phyloP scores from a whole-genome alignment of 2,888 invertebrate species.

The Epiblema foenella region DNA sequence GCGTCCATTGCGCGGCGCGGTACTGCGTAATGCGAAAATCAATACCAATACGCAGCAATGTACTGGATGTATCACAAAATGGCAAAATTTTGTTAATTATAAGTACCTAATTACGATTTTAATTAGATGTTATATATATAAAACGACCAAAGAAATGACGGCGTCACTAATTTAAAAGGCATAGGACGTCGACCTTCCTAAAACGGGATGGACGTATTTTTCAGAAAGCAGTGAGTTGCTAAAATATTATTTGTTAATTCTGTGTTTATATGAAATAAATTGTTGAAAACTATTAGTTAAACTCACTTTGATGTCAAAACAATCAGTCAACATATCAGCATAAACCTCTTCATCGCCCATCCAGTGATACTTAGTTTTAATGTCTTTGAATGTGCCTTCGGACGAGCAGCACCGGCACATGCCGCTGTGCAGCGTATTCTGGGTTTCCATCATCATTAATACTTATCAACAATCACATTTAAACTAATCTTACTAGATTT shows the following conservation, averaged over 20 bases:
- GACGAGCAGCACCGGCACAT: conserved; percentile 80
- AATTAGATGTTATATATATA: background rate
- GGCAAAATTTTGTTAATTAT: background rate
- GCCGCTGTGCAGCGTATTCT: conserved; percentile 56
- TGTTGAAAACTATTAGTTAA: conserved; percentile 20
- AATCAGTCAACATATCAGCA: conserved; percentile 75
- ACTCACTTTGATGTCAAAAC: conserved; percentile 76
- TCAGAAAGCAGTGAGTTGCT: background rate
- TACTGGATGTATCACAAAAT: conserved; percentile 10
- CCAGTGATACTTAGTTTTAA: conserved; percentile 72
- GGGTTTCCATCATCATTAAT: conserved; percentile 63
- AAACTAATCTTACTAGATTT: conserved; percentile 45
- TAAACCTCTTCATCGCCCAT: conserved; percentile 79
- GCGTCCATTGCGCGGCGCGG: conserved; percentile 33
- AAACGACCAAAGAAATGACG: background rate
- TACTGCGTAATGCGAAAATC: conserved; percentile 37
- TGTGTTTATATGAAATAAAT: background rate
- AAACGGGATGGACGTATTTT: background rate
- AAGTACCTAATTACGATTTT: background rate
- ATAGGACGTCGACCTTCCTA: background rate
- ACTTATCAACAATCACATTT: conserved; percentile 57
- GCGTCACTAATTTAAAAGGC: conserved; percentile 11
- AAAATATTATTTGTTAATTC: background rate
- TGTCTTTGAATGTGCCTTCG: conserved; percentile 75
- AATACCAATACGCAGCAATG: conserved; percentile 33